Evolutionary conservation across 2,797 vertebrate species (phyloP).

Genomic region (Lepus oiostolus): DNA sequence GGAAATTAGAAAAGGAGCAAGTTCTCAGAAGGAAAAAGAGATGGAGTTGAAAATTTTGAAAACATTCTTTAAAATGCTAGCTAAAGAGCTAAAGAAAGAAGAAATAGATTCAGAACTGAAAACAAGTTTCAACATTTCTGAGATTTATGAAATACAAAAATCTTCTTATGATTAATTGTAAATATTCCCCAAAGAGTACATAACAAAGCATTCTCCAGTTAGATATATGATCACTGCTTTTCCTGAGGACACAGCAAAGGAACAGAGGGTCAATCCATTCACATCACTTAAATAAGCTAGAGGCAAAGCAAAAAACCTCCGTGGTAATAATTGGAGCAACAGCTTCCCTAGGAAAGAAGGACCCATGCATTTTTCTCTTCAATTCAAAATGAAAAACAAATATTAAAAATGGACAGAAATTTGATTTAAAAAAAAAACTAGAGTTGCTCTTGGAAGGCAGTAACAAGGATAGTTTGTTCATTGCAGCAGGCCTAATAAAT

Average conservation of each 20-base stretch:
- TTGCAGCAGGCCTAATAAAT: constrained; percentile 54
- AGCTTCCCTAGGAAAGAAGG: background rate
- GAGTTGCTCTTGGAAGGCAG: constrained; percentile 64
- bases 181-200: background rate
- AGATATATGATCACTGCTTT: background rate
- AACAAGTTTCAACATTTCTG: constrained; percentile 33
- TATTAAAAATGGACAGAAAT: constrained; percentile 63
- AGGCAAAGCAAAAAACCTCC: background rate
- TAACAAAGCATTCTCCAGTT: background rate
- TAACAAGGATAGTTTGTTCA: constrained; percentile 65
- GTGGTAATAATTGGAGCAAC: background rate
- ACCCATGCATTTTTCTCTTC: background rate
- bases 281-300: background rate
- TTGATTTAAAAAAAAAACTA: constrained; percentile 44
- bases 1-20: background rate
- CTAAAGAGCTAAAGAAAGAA: background rate
- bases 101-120: background rate
- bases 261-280: background rate
- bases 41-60: background rate
- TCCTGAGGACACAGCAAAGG: background rate
- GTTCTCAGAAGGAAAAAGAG: background rate
- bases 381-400: constrained; percentile 61
- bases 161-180: constrained; percentile 11
- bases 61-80: background rate
- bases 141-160: background rate